These are phyloP conservation scores for Protonemura montana DNA, from an alignment of 2,888 invertebrate genomes.

Conservation along the genomic window DNA sequence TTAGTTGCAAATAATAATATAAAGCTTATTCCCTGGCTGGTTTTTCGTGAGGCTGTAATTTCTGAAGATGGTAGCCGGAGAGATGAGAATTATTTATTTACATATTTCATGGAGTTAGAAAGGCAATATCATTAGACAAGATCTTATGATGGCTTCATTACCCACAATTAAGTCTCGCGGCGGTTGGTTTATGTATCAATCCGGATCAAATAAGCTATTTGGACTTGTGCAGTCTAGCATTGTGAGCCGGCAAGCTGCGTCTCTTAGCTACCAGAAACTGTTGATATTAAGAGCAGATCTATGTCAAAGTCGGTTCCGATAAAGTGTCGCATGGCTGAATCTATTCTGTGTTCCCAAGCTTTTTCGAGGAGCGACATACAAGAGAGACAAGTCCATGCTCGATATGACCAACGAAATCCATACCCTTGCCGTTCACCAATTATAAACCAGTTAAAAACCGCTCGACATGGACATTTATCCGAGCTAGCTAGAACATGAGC, in stretches of 20 bases:
- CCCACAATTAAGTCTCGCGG: background rate
- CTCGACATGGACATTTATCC: background rate
- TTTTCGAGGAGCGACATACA: background rate
- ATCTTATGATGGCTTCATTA: slow-evolving; percentile 3
- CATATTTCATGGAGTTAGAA: background rate
- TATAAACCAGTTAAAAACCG: background rate
- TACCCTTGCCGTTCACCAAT: background rate
- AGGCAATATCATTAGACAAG: slow-evolving; percentile 9
- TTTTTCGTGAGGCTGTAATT: background rate
- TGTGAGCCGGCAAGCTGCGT: slow-evolving; percentile 8
- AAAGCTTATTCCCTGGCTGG: background rate
- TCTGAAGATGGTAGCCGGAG: background rate
- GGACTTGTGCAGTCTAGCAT: slow-evolving; percentile 34
- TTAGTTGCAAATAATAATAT: background rate
- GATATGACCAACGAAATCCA: background rate
- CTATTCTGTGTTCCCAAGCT: background rate
- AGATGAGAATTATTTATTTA: background rate
- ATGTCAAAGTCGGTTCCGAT: slow-evolving; percentile 27
- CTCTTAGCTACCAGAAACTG: slow-evolving; percentile 19
- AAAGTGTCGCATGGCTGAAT: background rate
- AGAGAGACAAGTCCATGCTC: background rate
- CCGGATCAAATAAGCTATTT: slow-evolving; percentile 23
- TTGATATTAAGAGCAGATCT: slow-evolving; percentile 32
- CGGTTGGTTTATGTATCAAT: background rate
- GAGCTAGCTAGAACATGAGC: background rate